These are phyloP conservation scores for Otocyon megalotis DNA, from an alignment of 2,113 vertebrate species.

Conservation along the genomic window DNA sequence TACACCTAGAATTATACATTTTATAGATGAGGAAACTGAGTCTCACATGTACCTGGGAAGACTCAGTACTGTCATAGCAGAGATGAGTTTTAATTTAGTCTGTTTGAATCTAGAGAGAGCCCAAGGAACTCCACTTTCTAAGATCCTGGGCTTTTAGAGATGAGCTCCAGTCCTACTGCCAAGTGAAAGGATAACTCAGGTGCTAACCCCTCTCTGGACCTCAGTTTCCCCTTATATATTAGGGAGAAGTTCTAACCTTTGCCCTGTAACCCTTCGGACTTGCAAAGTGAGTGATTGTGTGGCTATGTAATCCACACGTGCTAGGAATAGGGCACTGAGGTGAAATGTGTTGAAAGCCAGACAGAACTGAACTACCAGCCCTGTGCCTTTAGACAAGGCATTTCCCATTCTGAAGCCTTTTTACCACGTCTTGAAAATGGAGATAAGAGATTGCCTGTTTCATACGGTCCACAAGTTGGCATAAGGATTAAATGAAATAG, in stretches of 20 bases:
- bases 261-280: fast-evolving
- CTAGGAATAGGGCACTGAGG: fast-evolving
- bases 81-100: background rate
- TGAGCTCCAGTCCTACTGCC: background rate
- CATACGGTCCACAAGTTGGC: fast-evolving
- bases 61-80: fast-evolving
- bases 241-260: background rate
- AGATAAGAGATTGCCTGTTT: background rate
- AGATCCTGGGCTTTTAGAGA: background rate
- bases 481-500: background rate
- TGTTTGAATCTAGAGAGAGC: background rate
- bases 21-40: background rate
- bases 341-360: background rate
- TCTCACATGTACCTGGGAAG: background rate
- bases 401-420: background rate
- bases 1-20: fast-evolving
- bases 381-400: background rate
- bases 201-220: background rate
- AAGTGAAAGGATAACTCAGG: background rate
- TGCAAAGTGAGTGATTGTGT: fast-evolving
- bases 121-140: background rate
- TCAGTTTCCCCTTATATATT: fast-evolving
- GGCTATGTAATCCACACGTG: fast-evolving
- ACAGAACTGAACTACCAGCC: background rate
- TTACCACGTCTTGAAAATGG: background rate